These are phyloP conservation scores for Galemys pyrenaicus DNA, from an alignment of 2,113 vertebrate species.

Conservation along the genomic window DNA sequence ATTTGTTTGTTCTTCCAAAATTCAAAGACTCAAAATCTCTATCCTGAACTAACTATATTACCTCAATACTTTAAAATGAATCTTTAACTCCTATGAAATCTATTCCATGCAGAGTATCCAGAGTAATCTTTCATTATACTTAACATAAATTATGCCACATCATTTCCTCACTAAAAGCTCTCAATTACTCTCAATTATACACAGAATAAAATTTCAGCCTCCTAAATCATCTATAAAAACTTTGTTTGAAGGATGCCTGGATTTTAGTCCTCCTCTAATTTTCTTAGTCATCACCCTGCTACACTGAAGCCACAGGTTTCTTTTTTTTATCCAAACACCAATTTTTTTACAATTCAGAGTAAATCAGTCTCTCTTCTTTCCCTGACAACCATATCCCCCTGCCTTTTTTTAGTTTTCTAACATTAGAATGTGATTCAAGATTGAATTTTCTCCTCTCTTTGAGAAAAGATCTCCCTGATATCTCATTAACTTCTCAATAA, in stretches of 20 bases:
- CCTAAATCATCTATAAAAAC: neutral
- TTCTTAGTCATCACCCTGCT: neutral
- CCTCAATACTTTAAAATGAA: neutral
- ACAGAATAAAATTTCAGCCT: neutral
- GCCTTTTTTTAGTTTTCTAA: neutral
- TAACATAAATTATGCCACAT: neutral
- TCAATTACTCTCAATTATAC: neutral
- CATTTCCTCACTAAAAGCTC: neutral
- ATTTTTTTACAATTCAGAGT: neutral
- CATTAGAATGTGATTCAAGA: neutral
- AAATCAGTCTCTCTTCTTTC: neutral
- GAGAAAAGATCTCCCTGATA: neutral
- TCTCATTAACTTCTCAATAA: neutral
- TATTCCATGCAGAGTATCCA: neutral
- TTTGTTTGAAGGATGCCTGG: neutral
- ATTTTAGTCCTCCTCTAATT: neutral
- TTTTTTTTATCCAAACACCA: neutral
- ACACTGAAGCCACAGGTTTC: neutral
- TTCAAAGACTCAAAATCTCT: neutral
- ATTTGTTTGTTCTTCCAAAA: neutral
- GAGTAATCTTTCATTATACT: neutral
- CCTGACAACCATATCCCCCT: rapidly evolving
- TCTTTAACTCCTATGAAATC: neutral
- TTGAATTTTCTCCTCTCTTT: too few species aligned
- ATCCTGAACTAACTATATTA: neutral